These are phyloP conservation scores for Delichon dasypus DNA, from an alignment of 2,797 vertebrate species.

Conservation along the genomic window DNA sequence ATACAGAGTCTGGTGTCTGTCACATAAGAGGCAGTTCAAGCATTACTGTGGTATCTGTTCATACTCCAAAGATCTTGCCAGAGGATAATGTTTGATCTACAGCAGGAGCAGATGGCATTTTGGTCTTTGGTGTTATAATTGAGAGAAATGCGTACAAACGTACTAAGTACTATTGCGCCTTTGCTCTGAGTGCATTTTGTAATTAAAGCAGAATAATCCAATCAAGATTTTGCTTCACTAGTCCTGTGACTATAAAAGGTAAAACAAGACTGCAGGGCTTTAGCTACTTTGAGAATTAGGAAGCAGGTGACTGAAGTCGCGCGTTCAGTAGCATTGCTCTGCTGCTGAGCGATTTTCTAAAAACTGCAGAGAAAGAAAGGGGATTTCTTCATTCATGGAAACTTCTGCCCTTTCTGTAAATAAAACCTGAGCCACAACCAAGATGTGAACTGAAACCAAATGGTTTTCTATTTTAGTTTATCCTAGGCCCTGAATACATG, in stretches of 20 bases:
- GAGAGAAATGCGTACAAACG: neutral
- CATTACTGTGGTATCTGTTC: neutral
- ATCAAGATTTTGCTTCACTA: conserved; percentile 28
- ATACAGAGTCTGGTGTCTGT: neutral
- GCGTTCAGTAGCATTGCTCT: neutral
- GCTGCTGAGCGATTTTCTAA: neutral
- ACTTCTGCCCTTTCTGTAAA: conserved; percentile 12
- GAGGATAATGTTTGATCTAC: neutral
- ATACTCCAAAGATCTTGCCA: neutral
- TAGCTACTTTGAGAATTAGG: neutral
- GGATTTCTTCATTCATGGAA: neutral
- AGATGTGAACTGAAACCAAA: conserved; percentile 31
- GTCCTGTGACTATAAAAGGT: conserved; percentile 32
- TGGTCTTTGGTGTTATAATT: neutral
- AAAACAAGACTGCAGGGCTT: neutral
- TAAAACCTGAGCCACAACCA: neutral
- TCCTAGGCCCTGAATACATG: neutral
- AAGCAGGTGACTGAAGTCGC: neutral
- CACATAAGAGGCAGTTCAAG: neutral
- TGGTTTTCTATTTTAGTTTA: conserved; percentile 3
- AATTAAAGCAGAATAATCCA: conserved; percentile 55
- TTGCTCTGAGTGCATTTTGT: conserved; percentile 22
- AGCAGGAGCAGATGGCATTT: neutral
- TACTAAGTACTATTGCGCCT: neutral
- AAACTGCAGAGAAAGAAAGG: neutral